Base-by-base conservation (phyloP, 2,888 invertebrate species). In the Drosophila putrida region DNA sequence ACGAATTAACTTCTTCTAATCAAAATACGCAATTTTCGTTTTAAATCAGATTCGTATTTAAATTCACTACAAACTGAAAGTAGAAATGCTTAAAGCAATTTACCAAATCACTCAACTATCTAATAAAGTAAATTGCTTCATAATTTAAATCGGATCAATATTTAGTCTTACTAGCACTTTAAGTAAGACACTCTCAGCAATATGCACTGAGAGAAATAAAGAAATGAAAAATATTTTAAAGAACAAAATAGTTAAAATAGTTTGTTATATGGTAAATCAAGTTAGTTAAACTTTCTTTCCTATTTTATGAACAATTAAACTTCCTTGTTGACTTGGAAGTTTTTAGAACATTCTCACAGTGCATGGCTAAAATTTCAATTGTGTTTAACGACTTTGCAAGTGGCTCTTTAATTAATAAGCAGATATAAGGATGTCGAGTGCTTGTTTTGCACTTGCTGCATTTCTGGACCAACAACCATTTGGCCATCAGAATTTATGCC, bases 1-100 rank as follows among this genome's bases (percentile, higher is more conserved):
- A 59, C 39, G 71, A 76, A 74, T 74, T 64, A 71, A 51, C 55
- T 71, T 71, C 55, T 71, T 71, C 44, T 55, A 25, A 51, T 46
- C 39, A 71, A 38, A 38, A 46, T n/a, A 27, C 13, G 10, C 13
- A 8, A 54, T 28, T 20, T 3, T n/a, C 10, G n/a, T 0, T 20
- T 39, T 20, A 31, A 54, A 43, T 57, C 2, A 6, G 35, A 36
- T 43, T 43, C 13, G 4, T 28, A 33, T 36, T 57, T 25, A 13
- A 28, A 35, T 36, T 44, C 13, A 9, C 10, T 5, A 10, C 33
- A 54, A n/a, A 25, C 2, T 1, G 15, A 13, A 13, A 20, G n/a
- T 33, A 13, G 33, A 33, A 33, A 35, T 25, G 41, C 33, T 25
- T 4, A 35, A 43, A 35, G 54, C 54, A 35, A 43, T 55, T 55